These are phyloP conservation scores for Bradypus variegatus DNA, from an alignment of 2,797 vertebrate genomes.

Conservation along the genomic window DNA sequence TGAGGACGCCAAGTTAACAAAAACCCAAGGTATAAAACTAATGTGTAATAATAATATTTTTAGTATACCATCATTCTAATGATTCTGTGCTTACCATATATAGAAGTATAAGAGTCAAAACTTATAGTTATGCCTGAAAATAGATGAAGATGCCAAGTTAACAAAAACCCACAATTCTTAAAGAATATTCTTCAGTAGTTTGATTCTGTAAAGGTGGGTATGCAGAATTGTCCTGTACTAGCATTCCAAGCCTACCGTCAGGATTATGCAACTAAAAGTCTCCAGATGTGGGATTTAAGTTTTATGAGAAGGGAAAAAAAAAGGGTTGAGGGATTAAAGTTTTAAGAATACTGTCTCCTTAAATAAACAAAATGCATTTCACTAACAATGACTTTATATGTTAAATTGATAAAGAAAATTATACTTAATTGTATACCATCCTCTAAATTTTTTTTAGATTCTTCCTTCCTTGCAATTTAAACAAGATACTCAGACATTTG, in stretches of 20 bases:
- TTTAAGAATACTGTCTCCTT: conserved; percentile 11
- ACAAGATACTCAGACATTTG: background rate
- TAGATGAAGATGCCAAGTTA: conserved; percentile 30
- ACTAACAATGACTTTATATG: background rate
- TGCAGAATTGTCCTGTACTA: conserved; percentile 10
- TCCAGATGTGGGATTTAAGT: background rate
- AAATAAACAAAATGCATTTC: background rate
- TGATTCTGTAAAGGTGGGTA: background rate
- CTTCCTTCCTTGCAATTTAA: background rate
- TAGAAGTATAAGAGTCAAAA: conserved; percentile 20
- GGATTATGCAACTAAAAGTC: conserved; percentile 6
- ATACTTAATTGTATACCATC: background rate
- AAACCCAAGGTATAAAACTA: background rate
- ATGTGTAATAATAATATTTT: background rate
- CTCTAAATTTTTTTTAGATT: background rate
- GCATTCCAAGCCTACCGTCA: background rate
- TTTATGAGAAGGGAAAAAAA: background rate
- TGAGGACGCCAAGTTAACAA: no score
- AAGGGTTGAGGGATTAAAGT: background rate
- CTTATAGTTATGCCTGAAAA: conserved; percentile 43
- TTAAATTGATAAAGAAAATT: background rate
- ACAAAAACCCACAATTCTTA: conserved; percentile 36
- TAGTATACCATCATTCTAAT: background rate
- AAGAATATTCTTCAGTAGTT: conserved; percentile 33
- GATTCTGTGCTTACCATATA: conserved; percentile 8